Evolutionary conservation across 2,113 vertebrate genomes (phyloP).

Genomic region (Mastomys natalensis): DNA sequence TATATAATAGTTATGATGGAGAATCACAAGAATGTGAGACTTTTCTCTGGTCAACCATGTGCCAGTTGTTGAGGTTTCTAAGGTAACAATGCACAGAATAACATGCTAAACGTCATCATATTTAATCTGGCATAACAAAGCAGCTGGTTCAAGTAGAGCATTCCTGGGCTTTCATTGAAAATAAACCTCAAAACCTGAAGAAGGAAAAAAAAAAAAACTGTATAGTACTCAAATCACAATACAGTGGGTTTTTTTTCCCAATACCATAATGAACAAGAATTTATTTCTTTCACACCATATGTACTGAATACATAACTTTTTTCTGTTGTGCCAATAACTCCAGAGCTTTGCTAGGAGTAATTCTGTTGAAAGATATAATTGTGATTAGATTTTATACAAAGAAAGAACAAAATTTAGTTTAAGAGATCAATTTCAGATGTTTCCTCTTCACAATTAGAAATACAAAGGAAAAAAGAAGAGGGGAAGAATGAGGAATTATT

Average conservation of each 20-base stretch:
- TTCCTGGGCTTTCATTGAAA: not conserved
- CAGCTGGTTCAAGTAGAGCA: not conserved
- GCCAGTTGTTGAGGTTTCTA: not conserved
- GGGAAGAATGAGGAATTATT: not conserved
- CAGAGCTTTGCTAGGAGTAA: slow-evolving; percentile 73
- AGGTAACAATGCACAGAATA: not conserved
- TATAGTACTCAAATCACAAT: slow-evolving; percentile 48
- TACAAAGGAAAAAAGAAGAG: not conserved
- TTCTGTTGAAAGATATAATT: slow-evolving; percentile 85
- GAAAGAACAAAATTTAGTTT: slow-evolving; percentile 84
- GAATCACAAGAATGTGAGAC: not conserved
- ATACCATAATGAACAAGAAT: slow-evolving; percentile 63
- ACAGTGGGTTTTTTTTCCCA: slow-evolving; percentile 66
- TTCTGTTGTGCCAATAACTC: slow-evolving; percentile 46
- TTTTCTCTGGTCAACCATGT: not conserved
- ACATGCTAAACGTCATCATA: not conserved
- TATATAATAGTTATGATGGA: not conserved
- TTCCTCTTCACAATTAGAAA: slow-evolving; percentile 67
- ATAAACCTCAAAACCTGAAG: not conserved
- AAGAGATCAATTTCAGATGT: slow-evolving; percentile 69
- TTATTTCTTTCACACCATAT: slow-evolving; percentile 64
- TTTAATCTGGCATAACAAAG: not conserved
- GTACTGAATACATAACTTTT: slow-evolving; percentile 76
- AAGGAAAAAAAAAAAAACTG: no score
- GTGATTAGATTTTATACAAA: slow-evolving; percentile 83